A percentile compares a stretch with the other conserved stretches of the same genome.
phyloP scores from a whole-genome alignment of 2,888 invertebrate species.

The Galerucella nymphaeae region DNA sequence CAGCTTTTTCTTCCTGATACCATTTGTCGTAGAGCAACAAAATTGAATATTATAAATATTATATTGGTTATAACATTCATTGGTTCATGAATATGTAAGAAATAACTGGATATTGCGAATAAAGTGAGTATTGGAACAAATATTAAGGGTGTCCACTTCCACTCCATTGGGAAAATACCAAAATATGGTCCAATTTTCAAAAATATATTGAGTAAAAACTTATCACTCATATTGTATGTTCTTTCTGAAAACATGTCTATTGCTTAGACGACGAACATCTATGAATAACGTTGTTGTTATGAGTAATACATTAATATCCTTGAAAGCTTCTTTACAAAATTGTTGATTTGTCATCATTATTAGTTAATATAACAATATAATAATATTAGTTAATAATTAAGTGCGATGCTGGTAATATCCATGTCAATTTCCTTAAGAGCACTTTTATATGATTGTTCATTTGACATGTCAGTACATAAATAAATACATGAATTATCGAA shows the following conservation, averaged over 20 bases:
- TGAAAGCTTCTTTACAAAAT: neutral
- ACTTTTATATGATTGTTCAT: too few relatives aligned
- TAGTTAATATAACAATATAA: too few relatives aligned
- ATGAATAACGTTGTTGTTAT: neutral
- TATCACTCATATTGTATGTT: neutral
- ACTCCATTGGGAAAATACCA: neutral
- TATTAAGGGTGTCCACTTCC: neutral
- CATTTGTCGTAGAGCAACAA: neutral
- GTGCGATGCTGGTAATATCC: too few relatives aligned
- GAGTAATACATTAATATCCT: neutral
- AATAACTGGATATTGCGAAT: neutral
- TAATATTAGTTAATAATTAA: too few relatives aligned
- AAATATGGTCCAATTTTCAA: constrained; percentile 1
- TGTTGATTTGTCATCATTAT: neutral
- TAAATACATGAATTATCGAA: too few relatives aligned
- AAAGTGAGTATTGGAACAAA: neutral
- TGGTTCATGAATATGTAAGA: too few relatives aligned
- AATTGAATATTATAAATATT: too few relatives aligned
- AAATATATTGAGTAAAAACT: constrained; percentile 9
- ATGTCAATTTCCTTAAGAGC: too few relatives aligned
- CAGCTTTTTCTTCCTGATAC: neutral
- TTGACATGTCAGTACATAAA: too few relatives aligned
- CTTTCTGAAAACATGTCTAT: too few relatives aligned
- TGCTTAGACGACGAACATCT: too few relatives aligned
- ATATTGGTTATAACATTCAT: too few relatives aligned